These are phyloP conservation scores for Synaphobranchus kaupii DNA, from an alignment of 2,797 vertebrate genomes.

Conservation along the genomic window DNA sequence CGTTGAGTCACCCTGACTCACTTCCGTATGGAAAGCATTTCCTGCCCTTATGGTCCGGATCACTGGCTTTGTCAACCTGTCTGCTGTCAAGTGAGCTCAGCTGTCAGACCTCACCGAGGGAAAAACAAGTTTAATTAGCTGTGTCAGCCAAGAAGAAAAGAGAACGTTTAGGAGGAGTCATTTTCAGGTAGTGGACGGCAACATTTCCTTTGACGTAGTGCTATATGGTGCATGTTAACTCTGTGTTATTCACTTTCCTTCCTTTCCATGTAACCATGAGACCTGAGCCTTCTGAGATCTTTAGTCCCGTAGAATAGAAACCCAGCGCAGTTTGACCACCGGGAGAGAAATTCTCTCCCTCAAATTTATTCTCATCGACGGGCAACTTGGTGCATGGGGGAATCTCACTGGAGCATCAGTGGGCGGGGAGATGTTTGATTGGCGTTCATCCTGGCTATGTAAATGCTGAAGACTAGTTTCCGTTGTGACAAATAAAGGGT, in stretches of 20 bases:
- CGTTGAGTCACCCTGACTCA: slow-evolving; percentile 23
- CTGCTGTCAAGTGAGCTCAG: slow-evolving; percentile 40
- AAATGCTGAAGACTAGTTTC: not conserved
- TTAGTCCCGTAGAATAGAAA: not conserved
- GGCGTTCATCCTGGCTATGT: not conserved
- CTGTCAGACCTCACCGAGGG: slow-evolving; percentile 40
- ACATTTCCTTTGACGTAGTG: not conserved
- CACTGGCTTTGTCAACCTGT: slow-evolving; percentile 39
- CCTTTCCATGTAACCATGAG: not conserved
- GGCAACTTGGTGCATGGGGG: too few relatives aligned
- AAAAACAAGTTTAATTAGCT: slow-evolving; percentile 66
- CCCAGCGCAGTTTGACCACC: not conserved
- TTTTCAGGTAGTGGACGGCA: not conserved
- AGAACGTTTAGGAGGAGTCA: slow-evolving; percentile 50
- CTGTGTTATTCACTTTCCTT: not conserved
- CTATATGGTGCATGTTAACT: not conserved
- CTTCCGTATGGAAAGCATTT: not conserved
- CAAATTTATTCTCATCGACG: not conserved
- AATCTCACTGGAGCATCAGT: too few relatives aligned
- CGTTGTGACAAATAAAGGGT: not conserved
- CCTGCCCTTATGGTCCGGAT: slow-evolving; percentile 16
- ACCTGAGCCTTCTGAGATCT: not conserved
- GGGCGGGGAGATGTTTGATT: not conserved
- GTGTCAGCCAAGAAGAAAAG: slow-evolving; percentile 64
- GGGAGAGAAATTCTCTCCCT: not conserved